Evolutionary conservation across 1,140 invertebrate genomes (phyloP), one percentile per base, ranked within the genome.

Genomic region (Bathynomus jamesi): DNA sequence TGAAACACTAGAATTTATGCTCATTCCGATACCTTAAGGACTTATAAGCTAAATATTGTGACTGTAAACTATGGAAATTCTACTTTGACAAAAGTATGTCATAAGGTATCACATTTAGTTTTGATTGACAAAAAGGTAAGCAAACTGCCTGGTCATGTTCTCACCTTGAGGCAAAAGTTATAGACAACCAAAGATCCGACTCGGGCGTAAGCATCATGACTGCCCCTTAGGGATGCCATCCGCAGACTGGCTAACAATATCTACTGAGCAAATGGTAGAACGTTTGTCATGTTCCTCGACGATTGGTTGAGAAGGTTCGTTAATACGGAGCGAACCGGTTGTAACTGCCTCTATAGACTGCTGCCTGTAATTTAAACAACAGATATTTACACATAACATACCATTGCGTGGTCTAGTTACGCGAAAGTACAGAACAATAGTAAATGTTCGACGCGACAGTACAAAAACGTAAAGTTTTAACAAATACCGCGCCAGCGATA

Each of bases 241-340:
- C 21, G 40, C 40, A 53, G 40, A 53, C 40, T 53, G 11, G 13
- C 40, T 53, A 53, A 53, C 40, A 53, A 53, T 53, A 53, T 53
- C 40, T 53, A 53, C 40, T 53, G 40, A 53, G 40, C 40, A 53
- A 53, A n/a, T n/a, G 40, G 40, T 53, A 53, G 40, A 53, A 53
- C 40, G n/a, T n/a, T n/a, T n/a, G 40, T 53, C 40, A 53, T 53
- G 40, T 53, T 53, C 40, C 40, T 53, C 40, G 40, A 53, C 40
- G 40, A 53, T 21, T 17, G 32, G 17, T 40, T 17, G 21, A 53
- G 40, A 53, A 53, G 61, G 53, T 28, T 72, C 62, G 82, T 87
- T 87, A 97, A 83, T 97, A 97, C 78, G 95, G 95, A 82, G 94
- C 89, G 84, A 95, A 97, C 85, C 95, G 89, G 86, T 95, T 96